Evolutionary conservation across 2,797 vertebrate genomes (phyloP).

Genomic region (Arrhamphus sclerolepis): DNA sequence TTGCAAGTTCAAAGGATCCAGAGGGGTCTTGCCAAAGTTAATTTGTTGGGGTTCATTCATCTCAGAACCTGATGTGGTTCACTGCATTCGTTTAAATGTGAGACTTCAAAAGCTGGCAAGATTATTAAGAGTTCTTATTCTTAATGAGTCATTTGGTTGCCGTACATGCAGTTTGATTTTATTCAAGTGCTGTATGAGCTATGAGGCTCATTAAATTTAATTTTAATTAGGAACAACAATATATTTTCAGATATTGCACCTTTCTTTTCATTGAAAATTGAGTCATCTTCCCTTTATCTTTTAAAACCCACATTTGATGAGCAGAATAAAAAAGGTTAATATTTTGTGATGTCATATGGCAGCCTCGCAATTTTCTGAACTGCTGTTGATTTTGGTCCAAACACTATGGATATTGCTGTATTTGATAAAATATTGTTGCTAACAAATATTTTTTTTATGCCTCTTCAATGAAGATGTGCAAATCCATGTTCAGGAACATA

Average conservation of each 20-base stretch:
- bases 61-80: constrained; percentile 71
- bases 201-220: neutral
- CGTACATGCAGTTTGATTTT: constrained; percentile 15
- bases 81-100: constrained; percentile 52
- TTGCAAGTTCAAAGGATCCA: constrained; percentile 77
- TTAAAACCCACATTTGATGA: too few relatives aligned
- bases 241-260: neutral
- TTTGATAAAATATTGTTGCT: constrained; percentile 19
- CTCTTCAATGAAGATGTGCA: constrained; percentile 38
- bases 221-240: constrained; percentile 9
- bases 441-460: constrained; percentile 23
- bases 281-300: too few relatives aligned
- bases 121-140: constrained; percentile 34
- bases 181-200: constrained; percentile 4
- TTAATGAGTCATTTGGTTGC: constrained; percentile 34
- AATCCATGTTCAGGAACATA: constrained; percentile 48
- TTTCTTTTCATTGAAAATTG: constrained; percentile 2
- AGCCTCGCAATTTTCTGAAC: neutral
- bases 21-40: constrained; percentile 74
- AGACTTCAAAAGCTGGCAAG: constrained; percentile 66
- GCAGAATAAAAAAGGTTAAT: too few relatives aligned
- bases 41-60: constrained; percentile 74
- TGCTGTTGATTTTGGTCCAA: constrained; percentile 25
- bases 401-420: constrained; percentile 23
- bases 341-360: too few relatives aligned